Evolutionary conservation across 2,797 vertebrate genomes (phyloP), one percentile per base, ranked within the genome.

Genomic region (Epinephelus awoara): DNA sequence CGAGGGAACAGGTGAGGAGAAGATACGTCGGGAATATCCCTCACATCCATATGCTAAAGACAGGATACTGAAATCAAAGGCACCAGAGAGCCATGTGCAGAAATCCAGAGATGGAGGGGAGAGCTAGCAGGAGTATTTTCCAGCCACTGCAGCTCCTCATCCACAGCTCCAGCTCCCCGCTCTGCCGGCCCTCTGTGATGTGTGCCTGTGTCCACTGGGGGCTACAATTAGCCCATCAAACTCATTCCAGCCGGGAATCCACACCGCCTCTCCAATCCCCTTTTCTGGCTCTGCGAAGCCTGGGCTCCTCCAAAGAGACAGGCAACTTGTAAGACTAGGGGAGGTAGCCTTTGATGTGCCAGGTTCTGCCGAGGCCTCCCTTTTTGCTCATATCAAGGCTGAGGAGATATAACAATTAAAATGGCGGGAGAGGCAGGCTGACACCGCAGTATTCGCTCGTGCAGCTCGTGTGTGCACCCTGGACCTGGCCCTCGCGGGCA

Each of bases 181-280:
- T 83, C 84, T 52, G 84, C 58, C 77, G 51, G 84, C 80, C 84
- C 88, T 92, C 90, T 95, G 94, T 95, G 94, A 94, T 94, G 93
- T 93, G 89, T 70, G 87, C 67, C 91, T 84, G 89, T 94, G 93
- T 95, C 95, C 95, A 95, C 95, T 95, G 94, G 94, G 94, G 95
- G 94, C 95, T 95, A 95, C 95, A 96, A 96, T 96, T 96, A 96
- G 93, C 91, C 94, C 93, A 95, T 95, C 94, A 95, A 94, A 95
- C 93, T 94, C 93, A 94, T 95, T 94, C 89, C 88, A 93, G 93
- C 80, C 65, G 66, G 89, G 93, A 90, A 92, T 92, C 89, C 81
- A 78, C 88, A 69, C 80, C 63, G 70, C 88, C 89, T 88, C 88
- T 88, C 90, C 90, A 72, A 86, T 90, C 86, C 86, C 81, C 83